These are phyloP conservation scores for Vultur gryphus DNA, from an alignment of 2,797 vertebrate species.

Conservation along the genomic window DNA sequence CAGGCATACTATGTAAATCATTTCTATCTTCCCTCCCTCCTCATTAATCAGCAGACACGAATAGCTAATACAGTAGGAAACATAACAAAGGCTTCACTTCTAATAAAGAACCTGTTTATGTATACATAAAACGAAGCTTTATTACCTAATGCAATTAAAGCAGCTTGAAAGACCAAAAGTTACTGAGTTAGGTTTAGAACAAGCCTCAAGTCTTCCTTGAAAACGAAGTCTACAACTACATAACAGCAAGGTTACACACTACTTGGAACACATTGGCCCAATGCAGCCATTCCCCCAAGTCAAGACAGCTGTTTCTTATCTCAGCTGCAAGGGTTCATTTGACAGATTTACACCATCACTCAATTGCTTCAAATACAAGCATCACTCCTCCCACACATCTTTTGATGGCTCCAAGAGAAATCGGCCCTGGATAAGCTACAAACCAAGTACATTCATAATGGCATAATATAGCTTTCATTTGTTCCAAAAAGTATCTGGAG, in stretches of 20 bases:
- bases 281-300: not conserved
- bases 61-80: not conserved
- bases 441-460: not conserved
- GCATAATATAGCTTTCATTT: not conserved
- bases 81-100: not conserved
- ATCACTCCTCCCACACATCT: not conserved
- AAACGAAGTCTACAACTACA: not conserved
- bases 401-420: not conserved
- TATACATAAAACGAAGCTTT: not conserved
- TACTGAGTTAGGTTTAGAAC: not conserved
- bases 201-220: not conserved
- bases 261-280: not conserved
- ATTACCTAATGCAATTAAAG: not conserved
- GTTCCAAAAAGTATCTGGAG: not conserved
- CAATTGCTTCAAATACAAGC: not conserved
- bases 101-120: not conserved
- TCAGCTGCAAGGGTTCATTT: not conserved
- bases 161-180: not conserved
- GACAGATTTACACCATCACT: not conserved
- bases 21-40: not conserved
- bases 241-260: not conserved
- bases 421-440: not conserved
- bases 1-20: accelerated
- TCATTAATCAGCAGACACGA: not conserved
- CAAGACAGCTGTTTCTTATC: not conserved